A percentile compares a stretch with the other conserved stretches of the same genome.
Conservation (phyloP, 2,888 invertebrate species). For the Tethea ocularis region DNA sequence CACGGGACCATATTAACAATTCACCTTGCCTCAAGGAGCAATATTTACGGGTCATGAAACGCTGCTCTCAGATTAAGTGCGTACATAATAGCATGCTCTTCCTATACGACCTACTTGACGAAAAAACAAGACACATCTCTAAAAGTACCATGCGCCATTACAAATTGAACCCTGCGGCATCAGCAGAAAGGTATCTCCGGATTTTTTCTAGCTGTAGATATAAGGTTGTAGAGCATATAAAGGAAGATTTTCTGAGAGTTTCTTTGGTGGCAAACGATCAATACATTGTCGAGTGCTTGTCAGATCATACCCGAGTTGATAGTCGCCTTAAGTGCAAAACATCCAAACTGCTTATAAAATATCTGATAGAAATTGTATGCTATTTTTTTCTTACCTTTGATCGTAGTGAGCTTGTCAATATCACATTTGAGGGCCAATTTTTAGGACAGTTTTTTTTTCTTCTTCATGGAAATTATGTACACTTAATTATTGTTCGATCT, state of each 20-base stretch:
- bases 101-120: constrained; percentile 27
- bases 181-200: constrained; percentile 17
- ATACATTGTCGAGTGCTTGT: constrained; percentile 50
- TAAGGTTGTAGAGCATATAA: constrained; percentile 22
- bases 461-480: no score
- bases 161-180: constrained; percentile 36
- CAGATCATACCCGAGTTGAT: constrained; percentile 22
- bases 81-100: constrained; percentile 41
- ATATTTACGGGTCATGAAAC: constrained; percentile 43
- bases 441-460: no score
- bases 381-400: not conserved
- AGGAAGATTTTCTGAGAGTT: constrained; percentile 38
- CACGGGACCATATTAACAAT: constrained; percentile 37
- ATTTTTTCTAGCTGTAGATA: constrained; percentile 8
- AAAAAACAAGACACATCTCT: constrained; percentile 53
- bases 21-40: constrained; percentile 33
- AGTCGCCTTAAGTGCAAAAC: constrained; percentile 2
- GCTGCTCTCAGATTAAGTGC: constrained; percentile 45
- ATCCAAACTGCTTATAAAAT: constrained; percentile 1
- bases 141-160: constrained; percentile 19
- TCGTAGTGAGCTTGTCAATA: no score
- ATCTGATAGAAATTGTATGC: not conserved
- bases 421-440: no score
- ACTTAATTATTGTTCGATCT: no score
- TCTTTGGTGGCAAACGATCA: constrained; percentile 54